A percentile compares a stretch with the other conserved stretches of the same genome.
phyloP scores from a whole-genome alignment of 2,113 vertebrate genomes.

The Halichoeres trimaculatus region DNA sequence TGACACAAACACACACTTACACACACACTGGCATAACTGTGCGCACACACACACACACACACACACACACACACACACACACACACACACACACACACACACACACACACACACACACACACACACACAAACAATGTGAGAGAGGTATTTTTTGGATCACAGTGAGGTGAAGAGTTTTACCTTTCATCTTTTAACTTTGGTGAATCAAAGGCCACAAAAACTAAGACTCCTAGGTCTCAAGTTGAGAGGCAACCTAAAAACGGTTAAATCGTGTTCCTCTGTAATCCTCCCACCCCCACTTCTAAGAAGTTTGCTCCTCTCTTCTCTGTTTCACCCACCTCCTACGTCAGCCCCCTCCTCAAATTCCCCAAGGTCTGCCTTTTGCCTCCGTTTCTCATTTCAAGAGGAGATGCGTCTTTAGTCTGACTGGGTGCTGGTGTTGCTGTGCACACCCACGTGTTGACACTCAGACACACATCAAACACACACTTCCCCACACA shows the following conservation, averaged over 20 bases:
- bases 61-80: constrained; percentile 14
- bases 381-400: constrained; percentile 53
- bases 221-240: constrained; percentile 59
- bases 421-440: constrained; percentile 60
- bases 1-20: constrained; percentile 57
- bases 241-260: constrained; percentile 69
- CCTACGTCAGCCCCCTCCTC: constrained; percentile 42
- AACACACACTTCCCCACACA: constrained; percentile 35
- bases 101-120: constrained; percentile 11
- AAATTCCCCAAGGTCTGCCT: constrained; percentile 45
- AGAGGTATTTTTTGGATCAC: constrained; percentile 57
- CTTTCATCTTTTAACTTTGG: constrained; percentile 68
- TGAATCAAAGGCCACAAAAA: constrained; percentile 66
- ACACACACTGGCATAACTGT: no score
- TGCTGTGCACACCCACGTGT: constrained; percentile 53
- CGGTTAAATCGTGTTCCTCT: constrained; percentile 63
- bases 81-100: constrained; percentile 23
- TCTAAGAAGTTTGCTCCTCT: constrained; percentile 49
- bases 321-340: constrained; percentile 51
- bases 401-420: constrained; percentile 57
- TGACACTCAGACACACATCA: constrained; percentile 43
- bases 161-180: constrained; percentile 65
- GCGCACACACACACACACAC: constrained; percentile 3
- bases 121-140: constrained; percentile 27
- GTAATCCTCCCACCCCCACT: constrained; percentile 58